Base-by-base conservation (phyloP, 2,888 invertebrate species). In the Disparrhopalites patrizii region DNA sequence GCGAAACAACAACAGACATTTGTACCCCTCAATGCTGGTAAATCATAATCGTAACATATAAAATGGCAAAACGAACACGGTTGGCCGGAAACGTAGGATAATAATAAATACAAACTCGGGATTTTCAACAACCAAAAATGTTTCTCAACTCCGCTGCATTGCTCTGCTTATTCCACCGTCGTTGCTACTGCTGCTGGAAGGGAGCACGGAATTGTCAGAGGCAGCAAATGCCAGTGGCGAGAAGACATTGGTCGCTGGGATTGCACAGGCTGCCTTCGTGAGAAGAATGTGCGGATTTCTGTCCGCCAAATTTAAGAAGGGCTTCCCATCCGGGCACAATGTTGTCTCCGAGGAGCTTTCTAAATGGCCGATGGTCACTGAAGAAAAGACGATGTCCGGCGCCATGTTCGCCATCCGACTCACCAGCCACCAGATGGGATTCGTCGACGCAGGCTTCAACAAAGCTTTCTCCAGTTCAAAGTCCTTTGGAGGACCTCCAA, bases 361-460 rank as follows among this genome's bases (percentile, higher is more conserved):
- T 10, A 72, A 54, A 62, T 69, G 65, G 1, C 18, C 1, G 1
- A 72, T 25, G 5, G 66, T 57, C 0, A 72, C 36, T 10, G 61
- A 69, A 4, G 33, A 25, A 38, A 72, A 54, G 1, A 62, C 36
- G n/a, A 72, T 51, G 20, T 70, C 68, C 7, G 69, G 67, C 4
- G 47, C 8, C 15, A 25, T 50, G 1, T 66, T 62, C 10, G 58
- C 58, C 55, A 69, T 62, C 28, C 65, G 62, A 27, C 58, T 65
- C 57, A 70, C 68, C 3, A 70, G 50, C 72, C 72, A 72, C 58
- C 70, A 61, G 13, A 72, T 58, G 2, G 72, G 68, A 58, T 67
- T 72, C 8, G 69, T 62, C 18, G 64, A 58, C 15, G 69, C 61
- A 15, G 69, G 70, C 33, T 68, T 50, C 15, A 72, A 58, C 18